phyloP scores from a whole-genome alignment of 2,888 invertebrate species.

The Lomographa bimaculata region DNA sequence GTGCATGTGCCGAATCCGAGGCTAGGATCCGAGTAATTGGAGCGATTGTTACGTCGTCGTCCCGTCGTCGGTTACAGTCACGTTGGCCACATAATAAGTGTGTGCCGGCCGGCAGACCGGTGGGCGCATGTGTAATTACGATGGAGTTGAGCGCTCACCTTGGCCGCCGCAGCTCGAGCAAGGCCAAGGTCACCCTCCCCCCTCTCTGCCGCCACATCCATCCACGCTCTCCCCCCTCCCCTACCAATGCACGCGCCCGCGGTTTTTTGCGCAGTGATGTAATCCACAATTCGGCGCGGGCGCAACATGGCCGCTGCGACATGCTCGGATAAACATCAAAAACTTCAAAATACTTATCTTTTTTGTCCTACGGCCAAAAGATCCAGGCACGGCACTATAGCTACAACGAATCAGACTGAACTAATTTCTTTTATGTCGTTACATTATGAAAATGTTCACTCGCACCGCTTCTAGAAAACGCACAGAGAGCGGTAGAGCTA shows the following conservation, averaged over 20 bases:
- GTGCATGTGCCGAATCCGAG: conserved; percentile 19
- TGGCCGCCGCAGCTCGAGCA: conserved; percentile 76
- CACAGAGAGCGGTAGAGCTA: conserved; percentile 2
- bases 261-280: conserved; percentile 79
- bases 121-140: conserved; percentile 78
- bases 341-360: conserved; percentile 21
- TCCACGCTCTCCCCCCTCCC: conserved; percentile 31
- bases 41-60: conserved; percentile 23
- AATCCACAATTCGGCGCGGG: conserved; percentile 77
- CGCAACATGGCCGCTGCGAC: conserved; percentile 67
- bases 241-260: conserved; percentile 56
- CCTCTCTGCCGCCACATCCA: conserved; percentile 27
- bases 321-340: conserved; percentile 37
- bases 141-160: conserved; percentile 70
- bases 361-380: too few relatives aligned
- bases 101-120: conserved; percentile 68
- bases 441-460: too few relatives aligned
- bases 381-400: too few relatives aligned
- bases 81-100: conserved; percentile 37
- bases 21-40: conserved; percentile 7
- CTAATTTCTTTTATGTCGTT: too few relatives aligned
- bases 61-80: conserved; percentile 37
- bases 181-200: conserved; percentile 68
- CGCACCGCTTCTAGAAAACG: conserved; percentile 18
- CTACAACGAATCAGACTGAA: too few relatives aligned